Base-by-base conservation (phyloP, 2,888 invertebrate genomes). In the Scaeva pyrastri region DNA sequence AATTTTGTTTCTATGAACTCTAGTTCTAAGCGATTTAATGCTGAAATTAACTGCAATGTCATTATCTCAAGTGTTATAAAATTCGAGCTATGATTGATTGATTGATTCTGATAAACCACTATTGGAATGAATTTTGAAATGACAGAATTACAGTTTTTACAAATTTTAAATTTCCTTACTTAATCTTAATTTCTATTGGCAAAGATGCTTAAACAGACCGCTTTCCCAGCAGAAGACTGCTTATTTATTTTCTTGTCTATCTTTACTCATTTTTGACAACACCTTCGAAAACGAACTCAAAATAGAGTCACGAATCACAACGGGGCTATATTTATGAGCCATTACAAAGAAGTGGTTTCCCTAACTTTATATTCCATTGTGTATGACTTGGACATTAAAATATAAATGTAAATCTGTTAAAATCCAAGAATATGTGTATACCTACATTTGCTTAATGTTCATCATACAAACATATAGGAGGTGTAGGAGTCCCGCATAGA, bases 401-500 rank as follows among this genome's bases (percentile, higher is more conserved):
- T 78, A 58, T 2, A 58, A 39, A 39, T 58, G 36, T 19, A 58
- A 12, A 48, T 81, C 50, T 73, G 72, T 60, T 21, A 21, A 71
- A 77, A 73, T 74, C 86, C 64, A 82, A 31, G 8, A n/a, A n/a
- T n/a, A n/a, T n/a, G n/a, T n/a, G n/a, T n/a, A n/a, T n/a, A n/a
- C n/a, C n/a, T n/a, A n/a, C n/a, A n/a, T n/a, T n/a, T n/a, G n/a
- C n/a, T n/a, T n/a, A n/a, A n/a, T n/a, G n/a, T n/a, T n/a, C n/a
- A n/a, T n/a, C n/a, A n/a, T n/a, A 72, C 70, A 76, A 70, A 43
- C 8, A 52, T n/a, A n/a, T 16, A 58, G 12, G 5, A 82, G 73
- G 82, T 86, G 86, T 86, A 86, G 86, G 86, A 78, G 86, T 82
- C 82, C 76, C 81, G 81, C 86, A 82, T 82, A 39, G 73, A 31